Conservation (phyloP, 2,113 vertebrate genomes). For the Meleagris gallopavo region DNA sequence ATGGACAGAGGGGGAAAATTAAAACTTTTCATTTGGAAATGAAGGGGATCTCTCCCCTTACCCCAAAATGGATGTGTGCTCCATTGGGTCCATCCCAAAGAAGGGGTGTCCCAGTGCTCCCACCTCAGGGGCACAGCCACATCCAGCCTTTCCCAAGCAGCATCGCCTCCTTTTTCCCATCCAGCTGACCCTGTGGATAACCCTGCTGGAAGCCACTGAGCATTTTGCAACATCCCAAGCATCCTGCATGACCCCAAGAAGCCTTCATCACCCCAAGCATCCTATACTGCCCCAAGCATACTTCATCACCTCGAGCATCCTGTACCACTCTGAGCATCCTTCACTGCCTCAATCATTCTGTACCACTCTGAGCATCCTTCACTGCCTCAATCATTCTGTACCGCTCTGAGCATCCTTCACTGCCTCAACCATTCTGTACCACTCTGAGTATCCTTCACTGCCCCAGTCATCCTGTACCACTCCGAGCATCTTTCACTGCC, state of each 20-base stretch:
- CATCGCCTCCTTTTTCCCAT: background rate
- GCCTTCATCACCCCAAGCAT: background rate
- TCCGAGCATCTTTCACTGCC: no score
- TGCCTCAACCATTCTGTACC: no score
- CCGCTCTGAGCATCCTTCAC: background rate
- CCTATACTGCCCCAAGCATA: background rate
- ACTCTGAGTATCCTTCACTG: background rate
- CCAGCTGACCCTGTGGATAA: background rate
- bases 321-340: background rate
- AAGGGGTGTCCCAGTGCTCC: background rate
- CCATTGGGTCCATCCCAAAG: background rate
- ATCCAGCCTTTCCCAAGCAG: background rate
- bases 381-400: background rate
- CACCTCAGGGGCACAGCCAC: background rate
- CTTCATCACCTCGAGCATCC: no score
- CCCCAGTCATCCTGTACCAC: background rate
- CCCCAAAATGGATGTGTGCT: background rate
- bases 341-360: background rate
- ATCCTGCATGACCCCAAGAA: background rate
- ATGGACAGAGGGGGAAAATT: background rate
- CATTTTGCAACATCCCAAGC: background rate
- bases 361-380: no score
- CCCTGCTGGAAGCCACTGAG: background rate
- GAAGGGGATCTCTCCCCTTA: background rate
- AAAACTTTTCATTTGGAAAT: background rate